Evolutionary conservation across 2,888 invertebrate genomes (phyloP), one percentile per base, ranked within the genome.

Genomic region (Euproctis similis): DNA sequence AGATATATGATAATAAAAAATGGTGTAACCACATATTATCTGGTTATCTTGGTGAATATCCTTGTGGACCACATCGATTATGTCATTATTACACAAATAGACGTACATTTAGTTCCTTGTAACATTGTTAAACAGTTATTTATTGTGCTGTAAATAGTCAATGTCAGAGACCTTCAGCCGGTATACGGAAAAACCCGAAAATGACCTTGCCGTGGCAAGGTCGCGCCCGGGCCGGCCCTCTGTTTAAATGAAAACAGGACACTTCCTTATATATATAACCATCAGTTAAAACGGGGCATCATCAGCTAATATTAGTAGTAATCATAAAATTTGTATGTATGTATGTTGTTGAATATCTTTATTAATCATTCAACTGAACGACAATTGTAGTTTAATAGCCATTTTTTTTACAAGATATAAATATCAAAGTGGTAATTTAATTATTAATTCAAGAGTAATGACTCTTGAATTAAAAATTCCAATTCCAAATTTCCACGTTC

Each of bases 131-230:
- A 31, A 41, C 39, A 45, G 35, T 44, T 59, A 47, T 55, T 40
- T 46, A 53, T 51, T 50, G 48, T 55, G 46, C 58, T 59, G 67
- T 63, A 60, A 65, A 63, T 64, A 65, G 59, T 59, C 61, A 63
- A 62, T 59, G 59, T 50, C 56, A 59, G 59, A 70, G 69, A 71
- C 69, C 74, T 74, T 72, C 68, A 58, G 66, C 58, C 65, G 58
- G 56, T 61, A 63, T 42, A 65, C 73, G 74, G 74, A 76, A 76
- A 74, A 55, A 60, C 64, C 69, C 67, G 60, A 66, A 71, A 46
- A 42, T 39, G 64, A 68, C 76, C 76, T 75, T 73, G 74, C 36
- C 28, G 31, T 30, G 28, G n/a, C 65, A 59, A 72, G 73, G 71
- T 63, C 71, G 50, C 29, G 43, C 59, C 60, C 57, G 56, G 56